Evolutionary conservation across 2,888 invertebrate species (phyloP).

Genomic region (Erynnis tages): DNA sequence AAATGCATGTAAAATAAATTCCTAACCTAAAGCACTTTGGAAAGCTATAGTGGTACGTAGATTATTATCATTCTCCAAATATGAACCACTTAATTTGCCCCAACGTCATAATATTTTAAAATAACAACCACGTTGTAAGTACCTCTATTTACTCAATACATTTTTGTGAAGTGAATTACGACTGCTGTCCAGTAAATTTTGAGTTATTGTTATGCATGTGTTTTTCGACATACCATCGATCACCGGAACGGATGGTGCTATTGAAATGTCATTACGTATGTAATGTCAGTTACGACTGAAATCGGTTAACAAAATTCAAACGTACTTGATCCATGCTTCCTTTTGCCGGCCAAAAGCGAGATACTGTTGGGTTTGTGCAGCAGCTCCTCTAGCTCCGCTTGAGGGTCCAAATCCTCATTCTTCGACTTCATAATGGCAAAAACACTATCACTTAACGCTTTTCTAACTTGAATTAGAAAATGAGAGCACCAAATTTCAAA

Average conservation of each 20-base stretch:
- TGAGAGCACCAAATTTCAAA: slow-evolving; percentile 16
- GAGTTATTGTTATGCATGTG: slow-evolving; percentile 36
- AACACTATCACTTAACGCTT: slow-evolving; percentile 43
- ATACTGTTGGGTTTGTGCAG: slow-evolving; percentile 61
- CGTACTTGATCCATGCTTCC: slow-evolving; percentile 65
- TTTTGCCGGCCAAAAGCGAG: slow-evolving; percentile 47
- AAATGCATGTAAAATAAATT: too few species aligned
- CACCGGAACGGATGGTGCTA: slow-evolving; percentile 57
- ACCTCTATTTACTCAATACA: too few species aligned
- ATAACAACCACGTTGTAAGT: too few species aligned
- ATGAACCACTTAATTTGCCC: too few species aligned
- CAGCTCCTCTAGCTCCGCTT: slow-evolving; percentile 69
- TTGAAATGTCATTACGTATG: slow-evolving; percentile 47
- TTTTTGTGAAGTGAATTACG: background rate
- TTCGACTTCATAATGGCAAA: slow-evolving; percentile 56
- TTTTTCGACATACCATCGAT: slow-evolving; percentile 31
- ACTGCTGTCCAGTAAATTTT: slow-evolving; percentile 4
- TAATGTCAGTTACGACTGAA: slow-evolving; percentile 12
- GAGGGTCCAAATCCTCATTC: slow-evolving; percentile 46
- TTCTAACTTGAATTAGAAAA: slow-evolving; percentile 21
- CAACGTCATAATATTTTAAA: too few species aligned
- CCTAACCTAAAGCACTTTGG: too few species aligned
- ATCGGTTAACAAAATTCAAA: slow-evolving; percentile 44
- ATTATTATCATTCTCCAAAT: too few species aligned
- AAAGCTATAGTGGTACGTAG: too few species aligned